phyloP scores from a whole-genome alignment of 2,113 vertebrate species.

The Perca schrenkii region DNA sequence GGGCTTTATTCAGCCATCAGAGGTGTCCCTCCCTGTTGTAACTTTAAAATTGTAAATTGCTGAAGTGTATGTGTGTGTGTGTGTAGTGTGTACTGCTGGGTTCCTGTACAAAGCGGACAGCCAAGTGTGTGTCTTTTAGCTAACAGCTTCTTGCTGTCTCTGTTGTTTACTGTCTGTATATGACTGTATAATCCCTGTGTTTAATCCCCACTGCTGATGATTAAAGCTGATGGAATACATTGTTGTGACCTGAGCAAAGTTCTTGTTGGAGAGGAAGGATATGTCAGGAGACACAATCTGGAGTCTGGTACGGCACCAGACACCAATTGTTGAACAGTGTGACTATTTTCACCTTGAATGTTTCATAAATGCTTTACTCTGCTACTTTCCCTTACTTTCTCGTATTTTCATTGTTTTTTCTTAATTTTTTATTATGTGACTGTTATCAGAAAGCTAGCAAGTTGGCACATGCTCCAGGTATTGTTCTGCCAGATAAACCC shows the following conservation, averaged over 20 bases:
- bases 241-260: constrained; percentile 26
- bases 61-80: not conserved
- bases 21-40: constrained; percentile 34
- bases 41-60: not conserved
- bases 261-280: constrained; percentile 13
- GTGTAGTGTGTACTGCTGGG: not conserved
- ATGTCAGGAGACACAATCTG: constrained; percentile 14
- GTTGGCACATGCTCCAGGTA: no score
- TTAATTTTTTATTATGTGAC: no score
- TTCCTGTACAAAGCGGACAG: constrained; percentile 30
- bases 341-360: not conserved
- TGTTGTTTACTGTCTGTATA: constrained; percentile 61
- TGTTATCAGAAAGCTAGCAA: no score
- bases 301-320: not conserved
- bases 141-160: constrained; percentile 35
- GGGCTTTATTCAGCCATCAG: constrained; percentile 44
- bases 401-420: not conserved
- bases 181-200: constrained; percentile 59
- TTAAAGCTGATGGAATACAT: constrained; percentile 50
- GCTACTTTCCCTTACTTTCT: not conserved
- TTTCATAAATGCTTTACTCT: not conserved
- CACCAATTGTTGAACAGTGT: not conserved
- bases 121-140: constrained; percentile 31
- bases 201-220: constrained; percentile 62
- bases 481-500: no score